Evolutionary conservation across 2,797 vertebrate genomes (phyloP), one percentile per base, ranked within the genome.

Genomic region (Clarias fuscus): DNA sequence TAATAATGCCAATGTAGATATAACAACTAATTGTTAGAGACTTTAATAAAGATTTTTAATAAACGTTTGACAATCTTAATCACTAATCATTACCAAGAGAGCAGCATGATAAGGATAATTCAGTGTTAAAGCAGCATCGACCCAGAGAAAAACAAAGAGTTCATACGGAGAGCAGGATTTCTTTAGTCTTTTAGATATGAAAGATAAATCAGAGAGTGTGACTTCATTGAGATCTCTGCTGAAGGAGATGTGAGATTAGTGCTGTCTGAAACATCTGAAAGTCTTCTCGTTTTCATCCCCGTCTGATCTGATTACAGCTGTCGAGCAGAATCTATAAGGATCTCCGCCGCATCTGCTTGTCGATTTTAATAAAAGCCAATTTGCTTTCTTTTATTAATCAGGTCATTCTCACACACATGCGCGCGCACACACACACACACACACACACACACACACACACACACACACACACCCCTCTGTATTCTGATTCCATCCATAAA

Each of bases 341-440:
- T 43, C 59, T 65, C 40, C 10, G 37, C 37, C 27, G 40, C 62
- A 80, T 68, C 48, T 48, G 11, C 18, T 8, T 48, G 59, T 77
- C 27, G 10, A 67, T 77, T 58, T 77, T 10, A 67, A 84, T 84
- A 58, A 56, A 76, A 53, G 58, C 83, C 20, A 20, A 13, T 56
- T 22, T 71, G n/a, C 59, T 0, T 30, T 48, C 10, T 17, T 79
- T 79, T n/a, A 40, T 62, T 62, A 40, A 79, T 40, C 13, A 24
- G 10, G 11, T 62, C 20, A 2, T 59, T 78, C 75, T 10, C 43
- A 48, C 43, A 8, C 43, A 43, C 43, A 8, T 0, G 1, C 7
- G 1, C 43, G 10, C 43, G 10, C 43, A 48, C 11, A 53, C 48
- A 53, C 48, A 48, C 48, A 48, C 1, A 11, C 48, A 48, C 11